Percentiles rank a stretch among this genome's conserved stretches.
Evolutionary conservation across 1,140 invertebrate genomes (phyloP).

Genomic region (Drosophila yakuba): DNA sequence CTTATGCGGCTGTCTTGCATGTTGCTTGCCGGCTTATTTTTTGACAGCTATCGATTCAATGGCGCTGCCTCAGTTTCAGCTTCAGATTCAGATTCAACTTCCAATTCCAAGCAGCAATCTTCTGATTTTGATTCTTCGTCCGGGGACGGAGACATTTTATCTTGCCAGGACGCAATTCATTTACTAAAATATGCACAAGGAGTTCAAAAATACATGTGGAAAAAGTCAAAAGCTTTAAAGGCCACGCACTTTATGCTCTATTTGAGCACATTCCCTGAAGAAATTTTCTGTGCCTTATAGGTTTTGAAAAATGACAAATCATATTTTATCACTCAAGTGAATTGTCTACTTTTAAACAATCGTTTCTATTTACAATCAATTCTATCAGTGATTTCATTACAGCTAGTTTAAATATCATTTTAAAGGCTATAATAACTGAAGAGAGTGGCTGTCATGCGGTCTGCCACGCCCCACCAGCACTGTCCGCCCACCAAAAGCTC

Average conservation of each 20-base stretch:
- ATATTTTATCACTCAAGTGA: too few relatives aligned
- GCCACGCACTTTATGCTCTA: neutral
- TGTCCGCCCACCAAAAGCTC: slow-evolving; percentile 26
- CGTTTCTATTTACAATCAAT: too few relatives aligned
- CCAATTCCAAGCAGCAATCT: slow-evolving; percentile 2
- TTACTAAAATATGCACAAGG: slow-evolving; percentile 75
- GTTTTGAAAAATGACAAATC: too few relatives aligned
- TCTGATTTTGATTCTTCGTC: slow-evolving; percentile 27
- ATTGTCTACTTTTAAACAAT: too few relatives aligned
- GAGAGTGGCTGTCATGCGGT: slow-evolving; percentile 49
- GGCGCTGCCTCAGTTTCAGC: slow-evolving; percentile 38
- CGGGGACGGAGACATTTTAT: slow-evolving; percentile 61
- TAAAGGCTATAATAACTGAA: neutral
- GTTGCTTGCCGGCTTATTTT: slow-evolving; percentile 77
- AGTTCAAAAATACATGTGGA: slow-evolving; percentile 10
- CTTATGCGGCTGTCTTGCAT: slow-evolving; percentile 48
- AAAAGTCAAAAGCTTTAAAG: neutral
- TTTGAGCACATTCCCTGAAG: neutral
- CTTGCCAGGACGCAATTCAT: slow-evolving; percentile 62
- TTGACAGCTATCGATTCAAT: slow-evolving; percentile 79
- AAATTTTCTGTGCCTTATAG: too few relatives aligned
- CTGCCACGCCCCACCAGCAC: slow-evolving; percentile 1
- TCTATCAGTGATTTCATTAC: too few relatives aligned
- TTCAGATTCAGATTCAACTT: slow-evolving; percentile 16
- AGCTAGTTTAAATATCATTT: neutral